These are phyloP conservation scores for Spilogale gracilis DNA, from an alignment of 2,113 vertebrate genomes.

Conservation along the genomic window DNA sequence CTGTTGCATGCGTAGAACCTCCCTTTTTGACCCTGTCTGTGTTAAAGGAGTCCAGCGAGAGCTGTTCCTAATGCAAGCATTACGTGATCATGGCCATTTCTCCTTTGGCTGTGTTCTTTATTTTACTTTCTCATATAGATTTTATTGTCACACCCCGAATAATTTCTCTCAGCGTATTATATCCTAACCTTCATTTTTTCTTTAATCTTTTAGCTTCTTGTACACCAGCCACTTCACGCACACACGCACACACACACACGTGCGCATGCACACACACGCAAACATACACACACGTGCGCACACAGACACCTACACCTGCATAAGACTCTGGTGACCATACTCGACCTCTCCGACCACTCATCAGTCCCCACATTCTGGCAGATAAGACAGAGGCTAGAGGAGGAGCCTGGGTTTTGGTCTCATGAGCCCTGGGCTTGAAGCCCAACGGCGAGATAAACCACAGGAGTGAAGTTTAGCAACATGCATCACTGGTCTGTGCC, in stretches of 20 bases:
- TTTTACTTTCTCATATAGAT: not conserved
- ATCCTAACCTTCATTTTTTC: not conserved
- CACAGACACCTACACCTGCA: not conserved
- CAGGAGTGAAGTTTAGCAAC: not conserved
- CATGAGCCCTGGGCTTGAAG: not conserved
- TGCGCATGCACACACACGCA: too few relatives aligned
- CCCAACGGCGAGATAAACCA: fast-evolving
- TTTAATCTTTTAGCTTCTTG: not conserved
- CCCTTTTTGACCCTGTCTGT: not conserved
- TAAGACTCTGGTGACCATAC: not conserved
- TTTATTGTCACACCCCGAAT: not conserved
- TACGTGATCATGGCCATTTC: fast-evolving
- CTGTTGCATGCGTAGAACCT: fast-evolving
- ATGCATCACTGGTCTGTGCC: fast-evolving
- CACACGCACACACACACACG: not conserved
- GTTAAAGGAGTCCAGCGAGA: not conserved
- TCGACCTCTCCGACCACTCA: not conserved
- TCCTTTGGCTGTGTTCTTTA: not conserved
- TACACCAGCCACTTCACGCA: not conserved
- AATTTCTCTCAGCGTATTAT: not conserved
- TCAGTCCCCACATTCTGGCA: not conserved
- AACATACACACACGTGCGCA: too few relatives aligned
- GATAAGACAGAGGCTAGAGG: too few relatives aligned
- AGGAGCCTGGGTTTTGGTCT: not conserved
- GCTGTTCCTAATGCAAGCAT: not conserved